Evolutionary conservation across 1,140 invertebrate genomes (phyloP), one percentile per base, ranked within the genome.

Genomic region (Nasonia vitripennis): DNA sequence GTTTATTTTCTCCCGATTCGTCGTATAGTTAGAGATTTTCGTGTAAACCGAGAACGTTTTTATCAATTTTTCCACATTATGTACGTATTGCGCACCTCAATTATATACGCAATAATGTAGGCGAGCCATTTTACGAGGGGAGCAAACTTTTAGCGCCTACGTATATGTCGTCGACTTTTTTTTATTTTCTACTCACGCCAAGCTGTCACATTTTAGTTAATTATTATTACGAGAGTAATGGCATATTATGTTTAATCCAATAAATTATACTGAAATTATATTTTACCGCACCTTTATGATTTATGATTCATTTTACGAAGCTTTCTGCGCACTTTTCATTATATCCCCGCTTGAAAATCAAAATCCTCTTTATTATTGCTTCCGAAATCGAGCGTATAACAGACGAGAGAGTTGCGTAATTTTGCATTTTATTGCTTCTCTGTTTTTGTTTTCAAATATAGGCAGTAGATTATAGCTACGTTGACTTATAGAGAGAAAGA

Each of bases 181-280:
- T 77, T 62, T 55, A 84, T 71, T 78, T 78, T 82, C 23, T 70
- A 68, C 67, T 51, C 37, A 17, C 23, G 34, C 73, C 41, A 83
- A 75, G 23, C 37, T 75, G 20, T 82, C 45, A 68, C 74, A 27
- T 1, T 83, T 77, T 83, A 77, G 73, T 83, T 83, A 7, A 68
- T 83, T 51, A 45, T 45, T 45, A 45, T 45, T 45, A 45, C 10
- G 5, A 17, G 41, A 27, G 2, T 23, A 83, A 67, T 83, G 20
- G 34, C 20, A 2, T 10, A 68, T 78, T 78, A 6, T 78, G 37
- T 84, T 84, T 70, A 67, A 78, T 78, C 6, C n/a, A 84, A 83
- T 83, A 83, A 83, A 78, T 83, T 77, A 83, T 48, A 83, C 78
- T 83, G 77, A 83, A 83, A 78, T 83, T 77, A 83, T 68, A 78